phyloP scores from a whole-genome alignment of 2,797 vertebrate species.

The Echiichthys vipera region DNA sequence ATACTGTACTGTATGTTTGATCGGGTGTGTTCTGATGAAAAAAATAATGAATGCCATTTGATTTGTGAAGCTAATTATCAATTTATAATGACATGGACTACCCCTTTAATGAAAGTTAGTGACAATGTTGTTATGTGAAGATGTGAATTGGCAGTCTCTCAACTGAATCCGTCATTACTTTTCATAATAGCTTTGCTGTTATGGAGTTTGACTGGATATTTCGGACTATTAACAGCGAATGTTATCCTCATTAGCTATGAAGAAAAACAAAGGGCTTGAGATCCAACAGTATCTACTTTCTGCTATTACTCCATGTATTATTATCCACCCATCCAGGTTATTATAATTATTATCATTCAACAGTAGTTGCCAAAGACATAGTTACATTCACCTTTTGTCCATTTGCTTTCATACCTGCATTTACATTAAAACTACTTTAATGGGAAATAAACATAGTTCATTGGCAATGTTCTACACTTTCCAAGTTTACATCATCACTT shows the following conservation, averaged over 20 bases:
- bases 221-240: conserved; percentile 67
- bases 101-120: conserved; percentile 67
- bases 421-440: conserved; percentile 62
- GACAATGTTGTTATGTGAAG: conserved; percentile 56
- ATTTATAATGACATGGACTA: conserved; percentile 70
- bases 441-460: conserved; percentile 51
- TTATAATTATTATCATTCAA: conserved; percentile 45
- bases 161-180: conserved; percentile 55
- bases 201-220: conserved; percentile 58
- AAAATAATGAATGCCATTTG: conserved; percentile 37
- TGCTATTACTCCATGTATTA: conserved; percentile 41
- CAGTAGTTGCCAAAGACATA: conserved; percentile 79
- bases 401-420: conserved; percentile 49
- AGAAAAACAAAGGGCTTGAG: conserved; percentile 78
- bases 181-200: conserved; percentile 53
- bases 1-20: conserved; percentile 75
- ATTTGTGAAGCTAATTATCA: conserved; percentile 65
- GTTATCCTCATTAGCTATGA: conserved; percentile 66
- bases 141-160: conserved; percentile 65
- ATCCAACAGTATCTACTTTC: conserved; percentile 64
- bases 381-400: conserved; percentile 36
- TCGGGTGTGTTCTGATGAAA: conserved; percentile 71
- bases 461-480: conserved; percentile 52
- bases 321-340: conserved; percentile 26
- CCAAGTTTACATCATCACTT: conserved; percentile 69